Base-by-base conservation (phyloP, 1,140 invertebrate species). In the Frieseomelitta varia region DNA sequence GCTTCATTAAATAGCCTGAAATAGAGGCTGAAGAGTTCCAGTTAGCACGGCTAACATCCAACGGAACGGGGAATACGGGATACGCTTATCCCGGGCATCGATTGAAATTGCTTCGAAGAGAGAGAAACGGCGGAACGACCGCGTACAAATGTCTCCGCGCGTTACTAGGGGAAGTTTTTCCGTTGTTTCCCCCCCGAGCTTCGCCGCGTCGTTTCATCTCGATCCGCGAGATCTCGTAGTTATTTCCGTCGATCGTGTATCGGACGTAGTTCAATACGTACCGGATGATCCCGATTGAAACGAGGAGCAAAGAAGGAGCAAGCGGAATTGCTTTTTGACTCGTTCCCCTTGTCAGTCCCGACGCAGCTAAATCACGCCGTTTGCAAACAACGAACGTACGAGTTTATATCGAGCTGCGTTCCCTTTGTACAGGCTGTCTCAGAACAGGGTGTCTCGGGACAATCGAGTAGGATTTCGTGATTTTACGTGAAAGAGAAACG, bases 251-350 rank as follows among this genome's bases (percentile, higher is more conserved):
- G 24, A 21, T 17, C n/a, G 24, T 30, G 71, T 72, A 72, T 51
- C 21, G 24, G 11, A 14, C 21, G 24, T 8, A 65, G 30, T 15
- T 47, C 24, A 10, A 27, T 53, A 47, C 39, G 39, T 47, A 47
- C 39, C 39, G 8, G 39, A 47, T 47, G 39, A 47, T 47, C 6
- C 15, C n/a, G 17, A 71, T 69, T 15, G 65, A 21, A 56, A 27
- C 65, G 53, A 55, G 14, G 11, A 6, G 10, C 30, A 6, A 19
- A 34, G 15, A 55, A 71, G 1, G 3, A 17, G 39, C 39, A n/a
- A 69, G 27, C 10, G 53, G 24, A 79, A 69, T 79, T 79, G 78
- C 51, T 79, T 79, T 71, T n/a, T 47, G 78, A 58, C 4, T 79
- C 51, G 24, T 34, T 24, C 19, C 1, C 11, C 58, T n/a, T 17